Evolutionary conservation across 2,113 vertebrate genomes (phyloP).

Genomic region (Petaurus breviceps): DNA sequence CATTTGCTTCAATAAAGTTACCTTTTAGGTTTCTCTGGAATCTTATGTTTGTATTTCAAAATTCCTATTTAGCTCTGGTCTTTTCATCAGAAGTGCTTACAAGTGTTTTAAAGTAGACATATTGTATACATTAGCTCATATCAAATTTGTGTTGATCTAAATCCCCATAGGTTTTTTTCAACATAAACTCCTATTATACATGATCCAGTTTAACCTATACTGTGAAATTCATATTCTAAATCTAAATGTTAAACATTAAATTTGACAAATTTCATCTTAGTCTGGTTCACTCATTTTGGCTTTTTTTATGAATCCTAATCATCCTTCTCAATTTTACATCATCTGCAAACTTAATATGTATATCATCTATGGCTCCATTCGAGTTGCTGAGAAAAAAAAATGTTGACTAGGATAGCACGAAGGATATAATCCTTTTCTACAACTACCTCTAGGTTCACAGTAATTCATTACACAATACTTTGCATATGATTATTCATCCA

Average conservation of each 20-base stretch:
- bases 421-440: neutral
- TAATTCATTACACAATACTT: neutral
- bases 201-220: neutral
- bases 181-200: neutral
- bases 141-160: neutral
- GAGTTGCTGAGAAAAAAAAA: neutral
- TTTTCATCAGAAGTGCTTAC: neutral
- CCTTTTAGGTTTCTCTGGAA: neutral
- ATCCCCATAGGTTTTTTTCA: neutral
- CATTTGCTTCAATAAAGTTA: too few relatives aligned
- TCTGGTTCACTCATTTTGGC: neutral
- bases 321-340: neutral
- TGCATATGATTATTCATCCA: neutral
- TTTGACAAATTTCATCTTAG: neutral
- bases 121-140: neutral
- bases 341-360: neutral
- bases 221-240: neutral
- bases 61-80: neutral
- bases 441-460: neutral
- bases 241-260: neutral
- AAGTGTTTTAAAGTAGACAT: neutral
- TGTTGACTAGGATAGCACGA: neutral
- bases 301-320: neutral
- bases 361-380: neutral
- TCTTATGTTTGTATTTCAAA: neutral